Percentiles rank a stretch among this genome's conserved stretches.
These are phyloP conservation scores for Platysternon megacephalum DNA, from an alignment of 2,113 vertebrate genomes.

Conservation along the genomic window DNA sequence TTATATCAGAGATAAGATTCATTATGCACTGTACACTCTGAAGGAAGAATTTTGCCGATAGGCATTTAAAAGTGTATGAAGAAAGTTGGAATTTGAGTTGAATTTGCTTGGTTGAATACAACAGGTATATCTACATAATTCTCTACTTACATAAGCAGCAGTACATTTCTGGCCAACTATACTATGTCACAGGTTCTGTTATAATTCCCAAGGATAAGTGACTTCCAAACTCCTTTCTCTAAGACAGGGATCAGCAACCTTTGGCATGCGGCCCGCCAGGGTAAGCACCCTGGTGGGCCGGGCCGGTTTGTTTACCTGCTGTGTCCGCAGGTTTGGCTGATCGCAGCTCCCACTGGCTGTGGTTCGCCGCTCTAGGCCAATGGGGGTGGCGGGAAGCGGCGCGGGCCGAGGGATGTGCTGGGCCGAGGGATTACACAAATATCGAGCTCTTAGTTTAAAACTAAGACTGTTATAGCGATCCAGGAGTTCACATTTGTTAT, in stretches of 20 bases:
- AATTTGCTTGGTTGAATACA: slow-evolving; percentile 3
- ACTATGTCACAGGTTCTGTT: background rate
- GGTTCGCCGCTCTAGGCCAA: no score
- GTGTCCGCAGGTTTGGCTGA: no score
- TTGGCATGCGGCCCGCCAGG: no score
- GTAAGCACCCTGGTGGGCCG: no score
- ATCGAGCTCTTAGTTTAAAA: no score
- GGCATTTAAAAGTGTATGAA: slow-evolving; percentile 41
- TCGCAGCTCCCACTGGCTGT: no score
- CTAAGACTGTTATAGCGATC: background rate
- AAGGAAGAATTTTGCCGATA: background rate
- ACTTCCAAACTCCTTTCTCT: slow-evolving; percentile 26
- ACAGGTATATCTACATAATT: slow-evolving; percentile 12
- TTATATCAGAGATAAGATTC: background rate
- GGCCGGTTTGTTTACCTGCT: no score
- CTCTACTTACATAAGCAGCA: background rate
- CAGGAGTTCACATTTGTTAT: background rate
- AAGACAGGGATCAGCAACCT: no score
- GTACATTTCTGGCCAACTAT: slow-evolving; percentile 17
- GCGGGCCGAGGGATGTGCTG: no score
- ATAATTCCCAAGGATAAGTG: slow-evolving; percentile 41
- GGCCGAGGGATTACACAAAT: no score
- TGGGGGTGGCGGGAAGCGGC: no score
- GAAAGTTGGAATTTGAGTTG: background rate
- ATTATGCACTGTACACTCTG: background rate